Percentiles rank a stretch among this genome's conserved stretches.
phyloP scores from a whole-genome alignment of 2,888 invertebrate species.

The Phoenoteleia sp. region DNA sequence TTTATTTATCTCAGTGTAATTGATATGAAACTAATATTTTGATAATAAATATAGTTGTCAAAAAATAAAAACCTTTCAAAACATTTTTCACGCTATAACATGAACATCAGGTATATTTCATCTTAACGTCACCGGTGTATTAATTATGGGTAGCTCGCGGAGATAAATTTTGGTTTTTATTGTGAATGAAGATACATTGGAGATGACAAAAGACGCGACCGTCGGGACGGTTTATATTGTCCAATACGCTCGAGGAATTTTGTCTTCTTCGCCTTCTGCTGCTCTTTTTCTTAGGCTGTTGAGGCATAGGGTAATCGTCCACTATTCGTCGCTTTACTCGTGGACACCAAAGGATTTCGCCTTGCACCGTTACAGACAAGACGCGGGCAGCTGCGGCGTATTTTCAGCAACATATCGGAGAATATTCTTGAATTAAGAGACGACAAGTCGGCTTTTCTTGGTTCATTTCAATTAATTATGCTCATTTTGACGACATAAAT shows the following conservation, averaged over 20 bases:
- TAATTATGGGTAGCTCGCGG: slow-evolving; percentile 19
- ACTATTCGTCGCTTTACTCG: slow-evolving; percentile 46
- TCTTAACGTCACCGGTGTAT: slow-evolving; percentile 27
- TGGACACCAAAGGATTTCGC: slow-evolving; percentile 29
- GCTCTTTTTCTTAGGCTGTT: slow-evolving; percentile 26
- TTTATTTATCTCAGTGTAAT: too few species aligned
- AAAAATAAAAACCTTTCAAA: not conserved
- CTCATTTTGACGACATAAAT: not conserved
- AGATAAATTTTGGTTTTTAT: slow-evolving; percentile 42
- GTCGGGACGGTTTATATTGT: slow-evolving; percentile 45
- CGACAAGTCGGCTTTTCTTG: slow-evolving; percentile 47
- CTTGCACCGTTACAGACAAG: slow-evolving; percentile 79
- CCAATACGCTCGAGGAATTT: slow-evolving; percentile 41
- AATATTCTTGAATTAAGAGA: slow-evolving; percentile 84
- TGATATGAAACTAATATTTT: slow-evolving; percentile 10
- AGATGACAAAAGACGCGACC: slow-evolving; percentile 50
- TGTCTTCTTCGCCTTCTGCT: slow-evolving; percentile 16
- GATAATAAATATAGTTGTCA: slow-evolving; percentile 7
- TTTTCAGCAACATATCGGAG: slow-evolving; percentile 80
- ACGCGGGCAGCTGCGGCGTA: slow-evolving; percentile 84
- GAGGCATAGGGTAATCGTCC: slow-evolving; percentile 51
- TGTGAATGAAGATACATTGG: slow-evolving; percentile 39
- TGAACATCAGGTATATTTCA: slow-evolving; percentile 23
- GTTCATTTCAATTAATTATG: slow-evolving; percentile 69
- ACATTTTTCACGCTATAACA: slow-evolving; percentile 1